Evolutionary conservation across 2,888 invertebrate genomes (phyloP).

Genomic region (Ennomos fuscantarius): DNA sequence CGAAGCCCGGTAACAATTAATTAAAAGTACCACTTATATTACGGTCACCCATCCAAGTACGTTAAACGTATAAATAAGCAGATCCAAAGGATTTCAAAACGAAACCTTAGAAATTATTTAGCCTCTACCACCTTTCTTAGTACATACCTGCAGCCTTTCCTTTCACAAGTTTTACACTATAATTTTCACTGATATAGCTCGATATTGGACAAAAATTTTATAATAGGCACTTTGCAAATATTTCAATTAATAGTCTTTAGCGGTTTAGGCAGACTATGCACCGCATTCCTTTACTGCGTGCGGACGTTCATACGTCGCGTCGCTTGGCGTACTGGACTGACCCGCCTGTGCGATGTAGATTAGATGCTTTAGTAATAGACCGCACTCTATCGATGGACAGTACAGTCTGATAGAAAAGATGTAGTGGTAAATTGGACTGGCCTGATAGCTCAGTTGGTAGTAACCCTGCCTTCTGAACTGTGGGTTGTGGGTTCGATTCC

Average conservation of each 20-base stretch:
- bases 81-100: too few relatives aligned
- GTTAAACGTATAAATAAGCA: too few relatives aligned
- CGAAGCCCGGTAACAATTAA: too few relatives aligned
- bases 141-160: slow-evolving; percentile 12
- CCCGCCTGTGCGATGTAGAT: slow-evolving; percentile 27
- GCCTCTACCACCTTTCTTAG: neutral
- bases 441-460: too few relatives aligned
- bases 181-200: neutral
- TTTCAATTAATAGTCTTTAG: too few relatives aligned
- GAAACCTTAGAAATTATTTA: too few relatives aligned
- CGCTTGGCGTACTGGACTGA: slow-evolving; percentile 5
- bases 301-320: slow-evolving; percentile 3
- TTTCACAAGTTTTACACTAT: neutral
- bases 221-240: too few relatives aligned
- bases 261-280: slow-evolving; percentile 1
- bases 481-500: too few relatives aligned
- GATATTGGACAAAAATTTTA: too few relatives aligned
- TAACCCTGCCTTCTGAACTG: too few relatives aligned
- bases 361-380: slow-evolving; percentile 40
- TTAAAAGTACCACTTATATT: too few relatives aligned
- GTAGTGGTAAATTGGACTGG: neutral
- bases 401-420: slow-evolving; percentile 23
- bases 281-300: neutral
- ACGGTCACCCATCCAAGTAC: too few relatives aligned
- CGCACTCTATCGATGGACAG: slow-evolving; percentile 47